Evolutionary conservation across 2,113 vertebrate genomes (phyloP).

Genomic region (Todiramphus chloris): DNA sequence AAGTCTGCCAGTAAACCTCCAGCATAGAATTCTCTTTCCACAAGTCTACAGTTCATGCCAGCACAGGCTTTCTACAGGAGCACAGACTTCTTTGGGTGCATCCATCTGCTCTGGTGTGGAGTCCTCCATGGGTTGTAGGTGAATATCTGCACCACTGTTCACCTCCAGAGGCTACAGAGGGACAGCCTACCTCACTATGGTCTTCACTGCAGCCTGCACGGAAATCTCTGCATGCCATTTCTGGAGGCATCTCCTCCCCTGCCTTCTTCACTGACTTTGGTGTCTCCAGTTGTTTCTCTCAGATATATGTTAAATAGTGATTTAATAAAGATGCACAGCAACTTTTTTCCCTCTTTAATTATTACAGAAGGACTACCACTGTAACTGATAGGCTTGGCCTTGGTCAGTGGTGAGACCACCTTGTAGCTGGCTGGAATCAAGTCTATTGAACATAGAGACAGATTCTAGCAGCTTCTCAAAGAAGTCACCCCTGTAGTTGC

Average conservation of each 20-base stretch:
- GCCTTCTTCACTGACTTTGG: no score
- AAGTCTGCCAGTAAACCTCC: no score
- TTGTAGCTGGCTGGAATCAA: background rate
- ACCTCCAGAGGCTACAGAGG: rapidly evolving
- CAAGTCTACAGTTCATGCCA: no score
- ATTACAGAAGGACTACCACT: no score
- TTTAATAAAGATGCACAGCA: background rate
- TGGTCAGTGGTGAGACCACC: background rate
- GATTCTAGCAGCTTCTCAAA: background rate
- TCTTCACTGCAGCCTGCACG: background rate
- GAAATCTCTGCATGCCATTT: background rate
- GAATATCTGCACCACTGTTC: no score
- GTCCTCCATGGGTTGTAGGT: no score
- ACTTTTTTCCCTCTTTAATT: background rate
- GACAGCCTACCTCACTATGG: no score
- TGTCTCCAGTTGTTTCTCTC: background rate
- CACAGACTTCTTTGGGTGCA: no score
- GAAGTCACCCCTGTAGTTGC: background rate
- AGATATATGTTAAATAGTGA: no score
- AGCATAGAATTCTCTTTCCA: no score
- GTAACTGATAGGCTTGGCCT: background rate
- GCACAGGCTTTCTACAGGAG: no score
- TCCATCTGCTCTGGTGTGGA: no score
- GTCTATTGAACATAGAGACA: background rate
- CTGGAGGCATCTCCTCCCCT: background rate